Conservation (phyloP, 2,113 vertebrate species). For the Amazona vittata region DNA sequence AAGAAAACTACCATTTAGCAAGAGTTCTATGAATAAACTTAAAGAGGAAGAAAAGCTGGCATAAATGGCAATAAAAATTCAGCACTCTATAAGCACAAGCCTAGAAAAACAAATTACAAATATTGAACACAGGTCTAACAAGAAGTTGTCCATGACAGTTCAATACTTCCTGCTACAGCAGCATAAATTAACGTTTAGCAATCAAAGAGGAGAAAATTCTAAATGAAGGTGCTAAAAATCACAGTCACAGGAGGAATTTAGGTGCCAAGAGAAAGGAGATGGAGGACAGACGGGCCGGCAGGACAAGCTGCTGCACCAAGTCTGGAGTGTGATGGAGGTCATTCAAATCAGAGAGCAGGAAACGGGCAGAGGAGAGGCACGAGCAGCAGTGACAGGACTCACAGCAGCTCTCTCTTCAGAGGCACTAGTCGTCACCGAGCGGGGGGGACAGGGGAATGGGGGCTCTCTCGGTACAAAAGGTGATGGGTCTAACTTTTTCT, state of each 20-base stretch:
- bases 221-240: constrained; percentile 22
- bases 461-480: background rate
- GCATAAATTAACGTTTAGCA: constrained; percentile 3
- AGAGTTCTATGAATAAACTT: background rate
- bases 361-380: background rate
- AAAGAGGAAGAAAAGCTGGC: background rate
- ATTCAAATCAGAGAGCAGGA: background rate
- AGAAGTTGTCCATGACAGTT: background rate
- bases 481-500: background rate
- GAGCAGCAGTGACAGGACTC: background rate
- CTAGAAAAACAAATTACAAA: background rate
- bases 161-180: background rate
- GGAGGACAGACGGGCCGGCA: background rate
- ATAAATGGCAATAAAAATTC: background rate
- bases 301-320: background rate
- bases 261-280: background rate
- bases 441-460: background rate
- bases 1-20: background rate
- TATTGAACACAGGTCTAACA: background rate
- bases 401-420: background rate
- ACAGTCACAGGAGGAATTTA: background rate
- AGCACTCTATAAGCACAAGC: background rate
- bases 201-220: background rate
- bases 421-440: background rate
- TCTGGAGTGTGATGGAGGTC: background rate